Base-by-base conservation (phyloP, 2,797 vertebrate genomes). In the Manis pentadactyla region DNA sequence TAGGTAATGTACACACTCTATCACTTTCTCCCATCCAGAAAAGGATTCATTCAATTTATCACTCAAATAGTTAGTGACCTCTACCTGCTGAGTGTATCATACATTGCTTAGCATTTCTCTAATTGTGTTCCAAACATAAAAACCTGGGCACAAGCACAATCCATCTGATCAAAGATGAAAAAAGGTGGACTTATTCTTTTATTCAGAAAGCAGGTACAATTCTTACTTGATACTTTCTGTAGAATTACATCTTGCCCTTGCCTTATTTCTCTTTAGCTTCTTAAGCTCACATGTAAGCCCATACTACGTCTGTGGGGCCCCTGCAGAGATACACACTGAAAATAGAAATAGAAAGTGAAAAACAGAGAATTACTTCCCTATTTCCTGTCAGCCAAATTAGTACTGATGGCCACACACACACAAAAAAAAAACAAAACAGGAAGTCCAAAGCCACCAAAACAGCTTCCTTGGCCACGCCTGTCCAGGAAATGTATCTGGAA, bases 171-270 rank as follows among this genome's bases (percentile, higher is more conserved):
- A 84, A 81, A 93, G 21, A 64, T 51, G 29, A 14, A 29, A 6
- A 5, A 6, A n/a, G 42, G 42, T 42, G 42, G 7, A 85, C 71
- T 77, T 86, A 69, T 17, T 25, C 31, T 84, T 93, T 87, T 53
- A 85, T 57, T 94, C 37, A 95, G 55, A 87, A 21, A 94, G 61
- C 27, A 90, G 37, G 69, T 73, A 29, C 39, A 53, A 75, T 87
- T 90, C 34, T 78, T 23, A 46, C 15, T 79, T 55, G 34, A 63
- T 39, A 81, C 5, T 69, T 95, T 87, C 53, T 95, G 51, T 34
- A 90, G 29, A 92, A 69, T 57, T 37, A 29, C 19, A 9, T 93
- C 51, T 74, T 93, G 9, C 39, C 81, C 11, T 87, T 61, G 18
- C 68, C 69, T 86, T 74, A 49, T 31, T 89, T 87, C 25, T 59